Base-by-base conservation (phyloP, 2,113 vertebrate species). In the Falcunculus frontatus region DNA sequence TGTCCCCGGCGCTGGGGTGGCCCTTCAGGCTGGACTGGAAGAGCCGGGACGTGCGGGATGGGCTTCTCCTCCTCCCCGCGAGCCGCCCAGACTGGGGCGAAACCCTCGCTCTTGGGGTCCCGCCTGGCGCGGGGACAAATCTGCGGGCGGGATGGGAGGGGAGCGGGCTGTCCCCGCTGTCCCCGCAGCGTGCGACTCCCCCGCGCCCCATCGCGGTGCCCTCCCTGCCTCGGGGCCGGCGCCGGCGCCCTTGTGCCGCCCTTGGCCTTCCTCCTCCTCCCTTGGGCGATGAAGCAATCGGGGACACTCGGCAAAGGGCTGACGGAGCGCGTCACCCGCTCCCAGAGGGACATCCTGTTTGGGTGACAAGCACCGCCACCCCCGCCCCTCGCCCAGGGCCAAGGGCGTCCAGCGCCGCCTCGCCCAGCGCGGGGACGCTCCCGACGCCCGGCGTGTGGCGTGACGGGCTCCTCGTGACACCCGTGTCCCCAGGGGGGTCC, bases 201-300 rank as follows among this genome's bases (percentile, higher is more conserved):
- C 83, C 83, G 47, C 57, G 55, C 70, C 89, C 79, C 30, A 15
- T 20, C 91, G 49, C 11, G 10, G 39, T 18, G 17, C 92, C 94
- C 94, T 90, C 94, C 95, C 92, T 85, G 82, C 93, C 95, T 56
- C 86, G 56, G 60, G 80, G 95, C 83, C 15, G 52, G 75, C 33
- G 78, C 93, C 55, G 83, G 91, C 77, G 91, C 93, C 95, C 96
- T 92, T 96, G 94, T 95, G 96, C 89, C 93, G 94, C 94, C 96
- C 94, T 93, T 96, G 94, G 85, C 92, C 95, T 89, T 90, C 87
- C 82, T 82, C 78, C 89, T 94, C 93, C 90, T 94, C 88, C 96
- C 85, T 59, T 27, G 93, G 96, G 96, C 83, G 91, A 95, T 96
- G 96, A 92, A 97, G 94, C 94, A 95, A 95, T 96, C 84, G 67